Percentiles rank a stretch among this genome's conserved stretches.
These are phyloP conservation scores for Enteromius viviparus DNA, from an alignment of 2,797 vertebrate species.

Conservation along the genomic window DNA sequence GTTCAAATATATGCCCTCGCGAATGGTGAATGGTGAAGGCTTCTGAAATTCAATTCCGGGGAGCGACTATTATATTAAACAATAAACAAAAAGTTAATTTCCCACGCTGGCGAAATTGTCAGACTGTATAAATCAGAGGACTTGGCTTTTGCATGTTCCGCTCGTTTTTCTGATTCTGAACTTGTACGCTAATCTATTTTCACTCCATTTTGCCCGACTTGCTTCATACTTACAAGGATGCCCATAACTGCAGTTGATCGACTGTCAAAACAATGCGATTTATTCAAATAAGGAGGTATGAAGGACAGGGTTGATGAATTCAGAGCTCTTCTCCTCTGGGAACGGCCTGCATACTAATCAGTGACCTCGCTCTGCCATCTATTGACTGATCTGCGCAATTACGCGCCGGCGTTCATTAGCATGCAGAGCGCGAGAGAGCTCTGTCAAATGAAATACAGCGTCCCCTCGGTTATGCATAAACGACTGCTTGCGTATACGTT, in stretches of 20 bases:
- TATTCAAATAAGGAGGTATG: constrained; percentile 32
- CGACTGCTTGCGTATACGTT: background rate
- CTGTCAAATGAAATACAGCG: constrained; percentile 21
- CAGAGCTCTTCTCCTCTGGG: constrained; percentile 1
- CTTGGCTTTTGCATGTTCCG: background rate
- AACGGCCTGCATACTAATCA: constrained; percentile 67
- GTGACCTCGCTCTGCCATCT: constrained; percentile 75
- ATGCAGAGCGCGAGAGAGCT: constrained; percentile 14
- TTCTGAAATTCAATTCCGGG: background rate
- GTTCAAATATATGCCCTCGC: background rate
- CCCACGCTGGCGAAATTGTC: constrained; percentile 4
- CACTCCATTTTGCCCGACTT: background rate
- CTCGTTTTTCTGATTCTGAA: background rate
- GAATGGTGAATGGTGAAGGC: background rate
- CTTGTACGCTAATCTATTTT: background rate
- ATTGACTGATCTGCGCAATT: constrained; percentile 72
- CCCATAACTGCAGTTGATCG: constrained; percentile 21
- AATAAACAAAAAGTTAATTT: constrained; percentile 7
- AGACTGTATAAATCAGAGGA: constrained; percentile 7
- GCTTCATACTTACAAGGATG: background rate
- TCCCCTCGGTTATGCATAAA: background rate
- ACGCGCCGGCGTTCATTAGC: constrained; percentile 41
- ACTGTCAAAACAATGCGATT: constrained; percentile 46
- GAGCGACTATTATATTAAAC: background rate
- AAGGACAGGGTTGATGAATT: constrained; percentile 41